Evolutionary conservation across 2,113 vertebrate species (phyloP), one percentile per base, ranked within the genome.

Genomic region (Petroica traversi): DNA sequence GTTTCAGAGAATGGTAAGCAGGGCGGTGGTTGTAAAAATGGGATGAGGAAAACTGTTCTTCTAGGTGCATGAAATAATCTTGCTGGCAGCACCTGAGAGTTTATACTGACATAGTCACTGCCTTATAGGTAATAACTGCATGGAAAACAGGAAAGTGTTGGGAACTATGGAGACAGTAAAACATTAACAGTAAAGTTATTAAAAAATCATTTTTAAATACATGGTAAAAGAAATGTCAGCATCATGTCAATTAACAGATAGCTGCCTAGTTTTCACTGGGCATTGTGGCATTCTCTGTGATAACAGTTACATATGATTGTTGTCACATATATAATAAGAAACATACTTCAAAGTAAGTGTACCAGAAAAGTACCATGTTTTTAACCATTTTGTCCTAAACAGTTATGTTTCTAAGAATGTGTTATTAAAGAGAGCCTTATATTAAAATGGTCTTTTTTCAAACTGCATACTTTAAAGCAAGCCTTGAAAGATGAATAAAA

Each of bases 1-100:
- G 71, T 99, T 71, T 98, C 98, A 41, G 97, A 98, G 90, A 98
- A 96, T 67, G 99, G 99, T 99, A 98, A 98, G 98, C 96, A 33
- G 16, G 8, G 31, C 34, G 26, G 24, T 68, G 28, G 52, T 86
- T 87, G 25, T 55, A 52, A 80, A 49, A 88, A 49, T 26, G 71
- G 51, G 40, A 57, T 68, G 59, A 67, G 41, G 45, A 54, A 48
- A 77, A 40, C 26, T 4, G 16, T 81, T 90, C 41, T 90, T 40
- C 20, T 77, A 29, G 13, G 15, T 66, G 62, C 58, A 11, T 77
- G 38, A 80, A 83, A 40, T 68, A 41, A 23, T 9, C 41, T 88
- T 75, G 49, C 48, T 95, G 80, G 11, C 28, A 59, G 57, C 34
- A 57, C 17, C 41, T 87, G 31, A 6, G 38, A 20, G 19, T 72